Evolutionary conservation across 2,113 vertebrate genomes (phyloP).

Genomic region (Calyptomena viridis): DNA sequence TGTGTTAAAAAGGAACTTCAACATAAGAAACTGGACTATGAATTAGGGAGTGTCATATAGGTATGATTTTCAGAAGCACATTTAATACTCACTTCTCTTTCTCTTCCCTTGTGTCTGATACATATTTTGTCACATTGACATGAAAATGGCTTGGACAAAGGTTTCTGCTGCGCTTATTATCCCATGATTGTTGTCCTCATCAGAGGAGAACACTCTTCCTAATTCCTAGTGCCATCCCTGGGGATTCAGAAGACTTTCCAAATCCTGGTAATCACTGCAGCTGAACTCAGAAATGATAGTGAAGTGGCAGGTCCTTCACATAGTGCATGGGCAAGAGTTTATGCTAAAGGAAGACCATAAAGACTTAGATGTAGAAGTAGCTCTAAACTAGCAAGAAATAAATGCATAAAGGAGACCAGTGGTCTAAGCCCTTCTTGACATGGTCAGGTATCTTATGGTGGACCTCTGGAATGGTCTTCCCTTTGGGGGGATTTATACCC

Average conservation of each 20-base stretch:
- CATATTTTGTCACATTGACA: rapidly evolving
- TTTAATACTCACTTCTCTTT: neutral
- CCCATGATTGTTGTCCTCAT: neutral
- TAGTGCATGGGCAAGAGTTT: neutral
- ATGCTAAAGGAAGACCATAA: neutral
- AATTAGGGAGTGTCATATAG: neutral
- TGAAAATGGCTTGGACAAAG: neutral
- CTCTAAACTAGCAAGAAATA: neutral
- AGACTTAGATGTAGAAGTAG: neutral
- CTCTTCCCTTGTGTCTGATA: neutral
- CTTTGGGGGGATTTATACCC: neutral
- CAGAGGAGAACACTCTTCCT: neutral
- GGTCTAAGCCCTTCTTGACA: neutral
- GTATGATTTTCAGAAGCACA: neutral
- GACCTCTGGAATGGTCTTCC: neutral
- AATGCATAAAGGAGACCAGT: neutral
- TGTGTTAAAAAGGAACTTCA: no score
- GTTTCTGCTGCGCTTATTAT: neutral
- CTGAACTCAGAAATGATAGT: neutral
- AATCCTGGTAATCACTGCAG: neutral
- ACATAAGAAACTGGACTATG: neutral
- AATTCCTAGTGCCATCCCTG: neutral
- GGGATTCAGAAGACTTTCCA: neutral
- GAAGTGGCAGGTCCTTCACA: neutral
- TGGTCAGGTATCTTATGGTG: neutral